Base-by-base conservation (phyloP, 2,888 invertebrate genomes). In the Siphlonurus alternatus region DNA sequence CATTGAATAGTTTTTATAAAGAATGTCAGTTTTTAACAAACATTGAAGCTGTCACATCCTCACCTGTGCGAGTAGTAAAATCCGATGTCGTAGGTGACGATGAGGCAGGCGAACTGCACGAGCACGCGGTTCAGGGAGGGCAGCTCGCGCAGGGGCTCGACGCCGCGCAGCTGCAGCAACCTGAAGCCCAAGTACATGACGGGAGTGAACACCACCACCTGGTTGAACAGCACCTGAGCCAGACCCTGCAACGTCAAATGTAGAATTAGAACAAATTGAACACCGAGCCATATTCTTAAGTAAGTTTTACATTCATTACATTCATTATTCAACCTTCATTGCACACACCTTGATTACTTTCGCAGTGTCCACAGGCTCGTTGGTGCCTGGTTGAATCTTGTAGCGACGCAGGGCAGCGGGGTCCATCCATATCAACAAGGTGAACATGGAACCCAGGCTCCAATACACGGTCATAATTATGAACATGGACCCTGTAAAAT, bases 21-120 rank as follows among this genome's bases (percentile, higher is more conserved):
- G n/a, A n/a, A n/a, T n/a, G n/a, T n/a, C n/a, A n/a, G n/a, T n/a
- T n/a, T n/a, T n/a, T n/a, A n/a, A n/a, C n/a, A n/a, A n/a, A n/a
- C n/a, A n/a, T n/a, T n/a, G n/a, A n/a, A n/a, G n/a, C n/a, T n/a
- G n/a, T n/a, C n/a, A n/a, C n/a, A n/a, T n/a, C n/a, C n/a, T n/a
- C 74, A 85, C 81, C 90, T 84, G 76, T 92, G 91, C 15, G 87
- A 85, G 73, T 92, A 92, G 74, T 92, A 92, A 74, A 92, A 92
- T 64, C 84, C 84, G 68, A 89, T 79, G 76, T 92, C 92, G 73
- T 90, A 89, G 70, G 86, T 81, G 23, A 90, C 73, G 68, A 88
- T 84, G 73, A 85, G 87, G 61, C 89, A 78, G 1, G 83, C 83
- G 65, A 91, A 76, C 74, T 91, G 87, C 63, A 86, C 81, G 59